These are phyloP conservation scores for Synanthedon formicaeformis DNA, from an alignment of 2,888 invertebrate genomes.

Conservation along the genomic window DNA sequence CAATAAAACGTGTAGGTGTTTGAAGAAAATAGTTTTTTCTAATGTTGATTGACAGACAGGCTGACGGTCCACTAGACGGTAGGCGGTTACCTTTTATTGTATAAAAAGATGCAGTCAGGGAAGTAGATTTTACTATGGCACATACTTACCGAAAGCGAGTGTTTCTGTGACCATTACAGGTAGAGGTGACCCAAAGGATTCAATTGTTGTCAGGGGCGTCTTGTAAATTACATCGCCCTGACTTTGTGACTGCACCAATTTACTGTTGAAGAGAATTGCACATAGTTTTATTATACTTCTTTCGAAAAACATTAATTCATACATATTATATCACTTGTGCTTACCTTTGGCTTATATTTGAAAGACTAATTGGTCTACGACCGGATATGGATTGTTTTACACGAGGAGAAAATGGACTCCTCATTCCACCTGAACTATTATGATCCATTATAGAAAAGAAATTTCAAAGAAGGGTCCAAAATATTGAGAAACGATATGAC, in stretches of 20 bases:
- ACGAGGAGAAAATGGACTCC: slow-evolving; percentile 58
- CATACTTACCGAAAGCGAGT: slow-evolving; percentile 78
- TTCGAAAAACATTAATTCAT: neutral
- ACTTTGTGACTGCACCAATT: slow-evolving; percentile 32
- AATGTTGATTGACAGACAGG: too few relatives aligned
- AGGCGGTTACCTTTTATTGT: too few relatives aligned
- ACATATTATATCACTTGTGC: neutral
- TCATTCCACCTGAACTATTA: slow-evolving; percentile 46
- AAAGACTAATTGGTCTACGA: slow-evolving; percentile 37
- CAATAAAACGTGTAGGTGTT: too few relatives aligned
- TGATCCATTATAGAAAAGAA: slow-evolving; percentile 36
- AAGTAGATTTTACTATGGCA: neutral
- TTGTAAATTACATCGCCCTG: slow-evolving; percentile 79
- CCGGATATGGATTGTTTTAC: slow-evolving; percentile 49
- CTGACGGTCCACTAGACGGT: too few relatives aligned
- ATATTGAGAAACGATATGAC: neutral
- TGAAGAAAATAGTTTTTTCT: too few relatives aligned
- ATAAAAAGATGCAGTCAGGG: too few relatives aligned
- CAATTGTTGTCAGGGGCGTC: slow-evolving; percentile 79
- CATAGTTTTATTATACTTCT: neutral
- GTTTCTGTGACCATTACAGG: slow-evolving; percentile 92
- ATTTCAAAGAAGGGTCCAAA: neutral
- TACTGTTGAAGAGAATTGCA: slow-evolving; percentile 19
- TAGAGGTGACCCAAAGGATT: slow-evolving; percentile 83
- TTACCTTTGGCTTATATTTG: slow-evolving; percentile 50